Percentiles rank a stretch among this genome's conserved stretches.
Conservation (phyloP, 2,113 vertebrate species). For the Calcarius ornatus region DNA sequence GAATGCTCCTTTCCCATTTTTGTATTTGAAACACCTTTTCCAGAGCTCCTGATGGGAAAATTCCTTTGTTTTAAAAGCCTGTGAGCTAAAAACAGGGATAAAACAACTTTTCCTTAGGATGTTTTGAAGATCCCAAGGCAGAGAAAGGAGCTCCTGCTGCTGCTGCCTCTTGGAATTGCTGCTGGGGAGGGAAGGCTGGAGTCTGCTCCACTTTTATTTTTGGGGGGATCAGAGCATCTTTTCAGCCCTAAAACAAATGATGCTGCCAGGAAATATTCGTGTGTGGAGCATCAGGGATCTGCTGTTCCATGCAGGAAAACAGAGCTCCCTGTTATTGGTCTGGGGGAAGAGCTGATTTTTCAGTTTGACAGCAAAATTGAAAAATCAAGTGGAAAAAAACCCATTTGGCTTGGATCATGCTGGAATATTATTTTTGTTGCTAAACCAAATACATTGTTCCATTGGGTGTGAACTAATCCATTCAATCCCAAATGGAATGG, state of each 20-base stretch:
- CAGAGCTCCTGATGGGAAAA: neutral
- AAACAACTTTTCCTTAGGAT: neutral
- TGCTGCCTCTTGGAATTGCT: neutral
- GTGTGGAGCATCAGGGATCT: neutral
- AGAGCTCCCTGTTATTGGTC: neutral
- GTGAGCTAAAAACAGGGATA: neutral
- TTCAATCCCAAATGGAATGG: neutral
- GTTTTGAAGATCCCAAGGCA: neutral
- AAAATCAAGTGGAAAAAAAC: constrained; percentile 2
- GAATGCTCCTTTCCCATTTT: neutral
- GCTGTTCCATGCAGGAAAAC: neutral
- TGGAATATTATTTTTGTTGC: constrained; percentile 17
- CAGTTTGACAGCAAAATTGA: constrained; percentile 42
- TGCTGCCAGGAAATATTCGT: constrained; percentile 7
- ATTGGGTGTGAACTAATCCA: neutral
- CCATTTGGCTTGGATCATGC: neutral
- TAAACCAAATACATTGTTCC: neutral
- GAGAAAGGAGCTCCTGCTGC: neutral
- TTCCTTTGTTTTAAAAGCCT: neutral
- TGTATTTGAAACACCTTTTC: neutral
- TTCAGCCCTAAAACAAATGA: neutral
- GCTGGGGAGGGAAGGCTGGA: neutral
- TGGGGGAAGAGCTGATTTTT: constrained; percentile 21
- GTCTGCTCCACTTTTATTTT: neutral
- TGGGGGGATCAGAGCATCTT: neutral